Base-by-base conservation (phyloP, 2,113 vertebrate species). In the Anguilla rostrata region DNA sequence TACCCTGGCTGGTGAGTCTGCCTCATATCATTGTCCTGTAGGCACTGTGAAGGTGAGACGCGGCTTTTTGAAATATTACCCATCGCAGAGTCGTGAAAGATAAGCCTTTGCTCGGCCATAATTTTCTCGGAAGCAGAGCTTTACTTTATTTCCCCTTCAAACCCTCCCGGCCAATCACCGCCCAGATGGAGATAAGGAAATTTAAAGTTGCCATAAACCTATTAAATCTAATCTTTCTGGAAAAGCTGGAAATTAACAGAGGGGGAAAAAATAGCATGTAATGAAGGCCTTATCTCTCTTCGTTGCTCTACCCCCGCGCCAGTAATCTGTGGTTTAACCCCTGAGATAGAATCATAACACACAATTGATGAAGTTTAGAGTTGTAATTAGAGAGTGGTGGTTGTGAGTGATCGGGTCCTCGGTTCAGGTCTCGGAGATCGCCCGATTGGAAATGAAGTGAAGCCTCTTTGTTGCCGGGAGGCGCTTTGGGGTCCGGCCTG, bases 201-300 rank as follows among this genome's bases (percentile, higher is more conserved):
- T n/a, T 7, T 34, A 34, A 34, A 75, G n/a, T 75, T 75, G n/a
- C 5, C n/a, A 75, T n/a, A 75, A 75, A 75, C 71, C 71, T 2
- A 75, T 75, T 75, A 75, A 29, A 75, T 75, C 71, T 75, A 75
- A 75, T 75, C 71, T 75, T 75, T 22, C 71, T 66, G 5, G 81
- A 49, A 43, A 49, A 82, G 34, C 7, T 84, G 53, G 26, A 84
- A 84, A 40, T 60, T 18, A 84, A 63, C 39, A 46, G 34, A 66
- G 39, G 49, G 43, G 12, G 12, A 40, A 41, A 75, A 78, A 39
- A 46, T 5, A 6, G 39, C 57, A 22, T 40, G 39, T 43, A 75
- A 85, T 80, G 49, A 20, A n/a, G 29, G 46, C 49, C 12, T 84
- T 75, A 84, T 84, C 71, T n/a, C 46, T 53, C 26, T 57, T 80